Evolutionary conservation across 2,888 invertebrate species (phyloP).

Genomic region (Adelognathus sp.): DNA sequence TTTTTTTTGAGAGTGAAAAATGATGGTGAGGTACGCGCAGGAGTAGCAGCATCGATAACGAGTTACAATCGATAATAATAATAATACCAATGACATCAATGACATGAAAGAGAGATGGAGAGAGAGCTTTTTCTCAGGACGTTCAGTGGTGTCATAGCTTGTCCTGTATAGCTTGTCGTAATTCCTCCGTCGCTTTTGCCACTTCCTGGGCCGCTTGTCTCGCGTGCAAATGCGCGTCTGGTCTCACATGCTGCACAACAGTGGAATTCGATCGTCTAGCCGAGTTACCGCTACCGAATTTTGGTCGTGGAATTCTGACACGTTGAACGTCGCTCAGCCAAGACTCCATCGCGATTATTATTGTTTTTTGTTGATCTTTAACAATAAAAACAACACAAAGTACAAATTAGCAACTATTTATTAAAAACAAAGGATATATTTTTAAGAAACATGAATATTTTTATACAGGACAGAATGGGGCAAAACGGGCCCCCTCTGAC

Average conservation of each 20-base stretch:
- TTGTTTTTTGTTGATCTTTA: too few species aligned
- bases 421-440: too few species aligned
- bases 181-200: slow-evolving; percentile 88
- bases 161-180: slow-evolving; percentile 89
- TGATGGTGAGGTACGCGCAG: slow-evolving; percentile 41
- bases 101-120: background rate
- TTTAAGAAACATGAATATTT: too few species aligned
- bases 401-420: too few species aligned
- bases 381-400: too few species aligned
- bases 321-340: slow-evolving; percentile 93
- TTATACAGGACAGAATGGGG: too few species aligned
- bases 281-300: slow-evolving; percentile 86
- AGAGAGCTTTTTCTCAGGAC: background rate
- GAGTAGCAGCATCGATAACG: slow-evolving; percentile 47
- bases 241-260: slow-evolving; percentile 85
- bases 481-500: too few species aligned
- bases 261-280: slow-evolving; percentile 81
- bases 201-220: slow-evolving; percentile 81
- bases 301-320: slow-evolving; percentile 92
- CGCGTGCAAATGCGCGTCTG: slow-evolving; percentile 81
- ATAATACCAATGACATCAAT: background rate
- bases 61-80: background rate
- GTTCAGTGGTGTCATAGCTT: slow-evolving; percentile 91
- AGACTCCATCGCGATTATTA: slow-evolving; percentile 89
- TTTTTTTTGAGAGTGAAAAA: background rate